phyloP scores from a whole-genome alignment of 1,140 invertebrate genomes.

The Bursaphelenchus mucronatus region DNA sequence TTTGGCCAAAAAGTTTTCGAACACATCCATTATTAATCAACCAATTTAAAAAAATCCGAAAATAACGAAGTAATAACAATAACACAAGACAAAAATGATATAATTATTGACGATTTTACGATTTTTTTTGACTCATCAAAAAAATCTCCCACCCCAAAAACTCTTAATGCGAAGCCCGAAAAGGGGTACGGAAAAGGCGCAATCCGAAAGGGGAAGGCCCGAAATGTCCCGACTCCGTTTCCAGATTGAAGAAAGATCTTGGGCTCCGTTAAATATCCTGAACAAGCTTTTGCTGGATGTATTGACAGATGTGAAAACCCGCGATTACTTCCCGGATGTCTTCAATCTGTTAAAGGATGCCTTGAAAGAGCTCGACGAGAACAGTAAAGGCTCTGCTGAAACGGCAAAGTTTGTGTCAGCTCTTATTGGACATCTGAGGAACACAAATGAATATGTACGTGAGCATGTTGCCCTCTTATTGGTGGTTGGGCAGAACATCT shows the following conservation, averaged over 20 bases:
- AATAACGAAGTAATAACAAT: too few species aligned
- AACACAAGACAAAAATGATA: too few species aligned
- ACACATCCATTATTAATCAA: too few species aligned
- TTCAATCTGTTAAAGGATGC: constrained; percentile 24
- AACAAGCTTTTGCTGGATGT: constrained; percentile 29
- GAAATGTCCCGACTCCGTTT: too few species aligned
- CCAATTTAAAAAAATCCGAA: constrained; percentile 7
- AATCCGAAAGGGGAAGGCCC: too few species aligned
- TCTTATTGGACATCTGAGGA: constrained; percentile 12
- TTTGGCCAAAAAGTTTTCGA: too few species aligned
- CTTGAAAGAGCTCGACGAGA: constrained; percentile 26
- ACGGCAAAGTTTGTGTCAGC: constrained; percentile 5
- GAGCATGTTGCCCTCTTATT: constrained; percentile 3
- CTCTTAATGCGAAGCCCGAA: too few species aligned
- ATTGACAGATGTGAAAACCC: neutral
- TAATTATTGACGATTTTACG: too few species aligned
- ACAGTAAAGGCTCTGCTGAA: constrained; percentile 2
- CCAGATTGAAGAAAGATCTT: constrained; percentile 30
- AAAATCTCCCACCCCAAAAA: too few species aligned
- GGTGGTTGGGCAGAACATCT: constrained; percentile 9
- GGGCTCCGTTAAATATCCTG: constrained; percentile 20
- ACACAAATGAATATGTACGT: constrained; percentile 13
- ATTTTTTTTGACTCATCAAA: too few species aligned
- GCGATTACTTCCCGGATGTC: constrained; percentile 37
- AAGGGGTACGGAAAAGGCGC: too few species aligned